phyloP scores from a whole-genome alignment of 2,113 vertebrate species.

The Sceloporus tristichus region DNA sequence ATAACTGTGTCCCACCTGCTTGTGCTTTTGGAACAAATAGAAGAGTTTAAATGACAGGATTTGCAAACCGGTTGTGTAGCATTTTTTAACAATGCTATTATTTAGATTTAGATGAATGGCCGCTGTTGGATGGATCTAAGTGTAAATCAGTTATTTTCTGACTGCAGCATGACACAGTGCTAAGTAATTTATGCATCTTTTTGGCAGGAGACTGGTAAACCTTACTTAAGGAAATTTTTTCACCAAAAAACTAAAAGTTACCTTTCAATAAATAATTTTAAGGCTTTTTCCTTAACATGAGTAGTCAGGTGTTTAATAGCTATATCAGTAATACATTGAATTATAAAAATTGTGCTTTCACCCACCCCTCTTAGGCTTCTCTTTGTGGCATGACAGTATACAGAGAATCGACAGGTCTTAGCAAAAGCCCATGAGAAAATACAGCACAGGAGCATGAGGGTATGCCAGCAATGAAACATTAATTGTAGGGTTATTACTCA shows the following conservation, averaged over 20 bases:
- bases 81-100: constrained; percentile 58
- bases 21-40: constrained; percentile 5
- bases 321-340: constrained; percentile 19
- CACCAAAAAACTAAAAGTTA: constrained; percentile 48
- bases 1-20: not conserved
- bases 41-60: constrained; percentile 35
- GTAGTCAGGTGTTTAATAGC: constrained; percentile 25
- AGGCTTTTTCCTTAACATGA: not conserved
- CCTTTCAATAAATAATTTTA: constrained; percentile 19
- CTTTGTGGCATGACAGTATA: constrained; percentile 49
- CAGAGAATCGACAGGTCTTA: constrained; percentile 6
- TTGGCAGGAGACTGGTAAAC: constrained; percentile 60
- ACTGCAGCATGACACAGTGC: constrained; percentile 37
- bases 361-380: constrained; percentile 45
- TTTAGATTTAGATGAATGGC: not conserved
- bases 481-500: not conserved
- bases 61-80: constrained; percentile 49
- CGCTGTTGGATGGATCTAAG: constrained; percentile 55
- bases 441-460: not conserved
- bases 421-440: constrained; percentile 38
- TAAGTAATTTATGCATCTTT: constrained; percentile 47
- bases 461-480: not conserved
- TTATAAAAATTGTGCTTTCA: constrained; percentile 34
- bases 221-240: constrained; percentile 38
- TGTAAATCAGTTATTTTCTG: constrained; percentile 15